phyloP scores from a whole-genome alignment of 2,797 vertebrate species.

The Paguma larvata region DNA sequence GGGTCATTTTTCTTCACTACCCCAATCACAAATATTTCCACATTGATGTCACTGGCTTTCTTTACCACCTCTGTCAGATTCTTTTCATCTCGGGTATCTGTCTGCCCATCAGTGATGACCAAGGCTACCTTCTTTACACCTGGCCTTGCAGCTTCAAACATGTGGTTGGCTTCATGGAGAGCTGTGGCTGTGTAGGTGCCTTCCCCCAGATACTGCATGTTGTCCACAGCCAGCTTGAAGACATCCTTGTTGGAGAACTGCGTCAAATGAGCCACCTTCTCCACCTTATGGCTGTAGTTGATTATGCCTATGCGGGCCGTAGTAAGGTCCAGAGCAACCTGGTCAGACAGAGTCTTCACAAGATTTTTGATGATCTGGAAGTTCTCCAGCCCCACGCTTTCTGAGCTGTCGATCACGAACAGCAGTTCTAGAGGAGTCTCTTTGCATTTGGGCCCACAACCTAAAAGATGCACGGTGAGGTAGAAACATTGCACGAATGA shows the following conservation, averaged over 20 bases:
- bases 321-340: slow-evolving; percentile 83
- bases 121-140: slow-evolving; percentile 91
- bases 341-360: slow-evolving; percentile 91
- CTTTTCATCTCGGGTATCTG: slow-evolving; percentile 88
- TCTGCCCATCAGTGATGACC: slow-evolving; percentile 92
- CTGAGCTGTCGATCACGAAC: slow-evolving; percentile 95
- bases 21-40: slow-evolving; percentile 93
- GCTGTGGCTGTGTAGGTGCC: slow-evolving; percentile 93
- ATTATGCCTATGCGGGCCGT: slow-evolving; percentile 90
- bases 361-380: slow-evolving; percentile 93
- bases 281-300: slow-evolving; percentile 92
- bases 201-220: slow-evolving; percentile 93
- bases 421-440: slow-evolving; percentile 92
- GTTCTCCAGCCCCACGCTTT: slow-evolving; percentile 93
- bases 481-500: background rate
- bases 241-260: slow-evolving; percentile 86
- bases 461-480: slow-evolving; percentile 84
- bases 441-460: slow-evolving; percentile 92
- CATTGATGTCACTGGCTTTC: slow-evolving; percentile 82
- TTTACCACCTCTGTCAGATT: slow-evolving; percentile 86
- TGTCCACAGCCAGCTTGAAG: slow-evolving; percentile 89
- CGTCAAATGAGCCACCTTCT: slow-evolving; percentile 89
- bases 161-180: slow-evolving; percentile 87
- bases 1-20: slow-evolving; percentile 89
- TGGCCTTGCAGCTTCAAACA: slow-evolving; percentile 88